phyloP scores from a whole-genome alignment of 1,140 invertebrate species.

The Zophobas morio region DNA sequence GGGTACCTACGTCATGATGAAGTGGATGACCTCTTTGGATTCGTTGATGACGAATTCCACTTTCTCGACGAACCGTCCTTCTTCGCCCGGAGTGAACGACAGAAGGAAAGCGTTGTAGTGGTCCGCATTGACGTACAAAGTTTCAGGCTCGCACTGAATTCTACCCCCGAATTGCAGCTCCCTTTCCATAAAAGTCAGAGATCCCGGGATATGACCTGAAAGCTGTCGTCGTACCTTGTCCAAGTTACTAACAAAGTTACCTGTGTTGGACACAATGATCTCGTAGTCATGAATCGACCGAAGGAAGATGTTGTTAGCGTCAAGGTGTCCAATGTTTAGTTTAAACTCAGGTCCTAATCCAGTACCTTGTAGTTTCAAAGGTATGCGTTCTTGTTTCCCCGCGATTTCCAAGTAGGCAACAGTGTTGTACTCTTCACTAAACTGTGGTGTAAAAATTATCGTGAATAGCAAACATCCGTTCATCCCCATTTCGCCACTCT shows the following conservation, averaged over 20 bases:
- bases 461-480: conserved; percentile 53
- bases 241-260: conserved; percentile 26
- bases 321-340: conserved; percentile 56
- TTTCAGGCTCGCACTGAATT: conserved; percentile 55
- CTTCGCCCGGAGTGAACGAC: conserved; percentile 57
- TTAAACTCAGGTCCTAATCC: conserved; percentile 59
- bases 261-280: conserved; percentile 58
- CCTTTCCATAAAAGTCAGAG: conserved; percentile 56
- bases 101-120: conserved; percentile 57
- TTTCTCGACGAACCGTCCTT: conserved; percentile 63
- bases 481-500: conserved; percentile 62
- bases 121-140: conserved; percentile 54
- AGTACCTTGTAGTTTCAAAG: conserved; percentile 58
- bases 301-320: conserved; percentile 60
- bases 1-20: conserved; percentile 57
- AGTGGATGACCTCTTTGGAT: conserved; percentile 58
- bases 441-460: conserved; percentile 58
- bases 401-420: conserved; percentile 60
- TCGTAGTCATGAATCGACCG: conserved; percentile 62
- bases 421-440: conserved; percentile 51
- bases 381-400: conserved; percentile 55
- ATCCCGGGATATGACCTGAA: conserved; percentile 62
- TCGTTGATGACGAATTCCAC: conserved; percentile 61
- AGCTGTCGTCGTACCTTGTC: background rate
- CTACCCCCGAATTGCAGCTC: conserved; percentile 57